Evolutionary conservation across 2,888 invertebrate species (phyloP).

Genomic region (Muscina levida): DNA sequence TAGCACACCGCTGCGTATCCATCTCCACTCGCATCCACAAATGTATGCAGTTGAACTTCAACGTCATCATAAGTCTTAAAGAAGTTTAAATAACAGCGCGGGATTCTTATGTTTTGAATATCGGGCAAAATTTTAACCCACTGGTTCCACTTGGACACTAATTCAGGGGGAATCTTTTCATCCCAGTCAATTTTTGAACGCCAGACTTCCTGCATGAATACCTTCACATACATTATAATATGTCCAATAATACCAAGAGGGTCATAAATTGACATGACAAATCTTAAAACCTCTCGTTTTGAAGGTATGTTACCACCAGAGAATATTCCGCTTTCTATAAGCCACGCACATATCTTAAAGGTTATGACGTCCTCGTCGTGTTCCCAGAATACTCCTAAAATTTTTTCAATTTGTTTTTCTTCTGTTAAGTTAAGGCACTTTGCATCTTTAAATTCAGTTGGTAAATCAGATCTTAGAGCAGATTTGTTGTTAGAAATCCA

Average conservation of each 20-base stretch:
- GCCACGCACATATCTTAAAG: conserved; percentile 43
- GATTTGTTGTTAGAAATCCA: conserved; percentile 34
- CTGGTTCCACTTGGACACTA: conserved; percentile 29
- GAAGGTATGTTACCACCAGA: background rate
- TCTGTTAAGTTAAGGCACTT: conserved; percentile 36
- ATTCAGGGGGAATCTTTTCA: conserved; percentile 9
- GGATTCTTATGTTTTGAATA: background rate
- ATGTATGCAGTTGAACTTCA: conserved; percentile 1
- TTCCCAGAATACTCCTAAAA: conserved; percentile 54
- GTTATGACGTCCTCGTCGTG: conserved; percentile 54
- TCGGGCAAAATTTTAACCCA: conserved; percentile 21
- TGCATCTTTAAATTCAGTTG: background rate
- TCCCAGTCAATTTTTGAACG: conserved; percentile 15
- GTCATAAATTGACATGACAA: conserved; percentile 49
- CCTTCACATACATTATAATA: conserved; percentile 38
- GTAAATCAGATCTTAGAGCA: background rate
- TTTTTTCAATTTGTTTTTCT: conserved; percentile 43
- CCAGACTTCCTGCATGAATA: conserved; percentile 25
- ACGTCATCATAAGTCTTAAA: background rate
- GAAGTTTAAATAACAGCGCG: background rate
- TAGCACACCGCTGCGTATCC: conserved; percentile 10
- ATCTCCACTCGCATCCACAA: conserved; percentile 18
- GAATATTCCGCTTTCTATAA: conserved; percentile 14
- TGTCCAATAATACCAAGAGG: conserved; percentile 40
- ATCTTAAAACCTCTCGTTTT: too few relatives aligned